Base-by-base conservation (phyloP, 2,888 invertebrate genomes). In the Eilema caniola region DNA sequence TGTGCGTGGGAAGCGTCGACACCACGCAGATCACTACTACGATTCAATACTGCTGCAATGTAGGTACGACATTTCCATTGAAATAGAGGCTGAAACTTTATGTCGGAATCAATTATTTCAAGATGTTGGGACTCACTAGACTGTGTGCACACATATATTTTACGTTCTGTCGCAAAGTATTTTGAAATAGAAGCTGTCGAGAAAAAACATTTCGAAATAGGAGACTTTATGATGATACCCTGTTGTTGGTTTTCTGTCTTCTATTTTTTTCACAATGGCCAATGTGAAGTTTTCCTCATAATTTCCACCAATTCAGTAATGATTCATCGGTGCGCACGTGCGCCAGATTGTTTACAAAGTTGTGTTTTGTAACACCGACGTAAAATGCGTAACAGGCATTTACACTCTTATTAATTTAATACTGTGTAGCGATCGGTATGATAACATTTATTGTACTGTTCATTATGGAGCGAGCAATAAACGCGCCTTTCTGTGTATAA, bases 301-400 rank as follows among this genome's bases (percentile, higher is more conserved):
- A 86, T 86, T 87, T 83, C 85, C 82, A 75, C 85, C 83, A 77
- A 83, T 82, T 79, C 83, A 75, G 84, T 85, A 85, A 85, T 89
- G 88, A 89, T 81, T 89, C 89, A 89, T 83, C 85, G 74, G 79
- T 77, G 85, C 87, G 88, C 91, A 90, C 93, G 90, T 92, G 92
- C 90, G 89, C 86, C 72, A 76, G 86, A 89, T 89, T 94, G 93
- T 94, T 93, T 93, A 94, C 92, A 90, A 87, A 85, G 89, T 85
- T 87, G 86, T 89, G 88, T 90, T 90, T 90, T 89, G 90, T 91
- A 91, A 91, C 84, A 87, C 85, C 86, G 82, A 85, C 86, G 86
- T 86, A 85, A 88, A 87, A 88, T 86, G 85, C 84, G 85, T 87
- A 88, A 86, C 87, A 85, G 83, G 80, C 86, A 84, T 86, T 86